Evolutionary conservation across 92 coral and sea anemone species (phyloP).

Genomic region (Plumapathes pennacea): DNA sequence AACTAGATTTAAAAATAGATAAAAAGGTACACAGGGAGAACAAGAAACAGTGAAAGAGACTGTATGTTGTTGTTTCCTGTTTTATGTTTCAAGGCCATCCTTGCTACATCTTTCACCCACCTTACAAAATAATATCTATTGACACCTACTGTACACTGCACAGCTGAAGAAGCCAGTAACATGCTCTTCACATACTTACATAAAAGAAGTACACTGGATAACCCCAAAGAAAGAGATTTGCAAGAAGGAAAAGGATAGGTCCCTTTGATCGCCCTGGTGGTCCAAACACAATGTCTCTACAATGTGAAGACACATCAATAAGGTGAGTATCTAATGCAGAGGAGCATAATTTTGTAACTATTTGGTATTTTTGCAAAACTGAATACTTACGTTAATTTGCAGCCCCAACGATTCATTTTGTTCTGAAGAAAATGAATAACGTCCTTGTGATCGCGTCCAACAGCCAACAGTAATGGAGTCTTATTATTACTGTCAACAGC

Average conservation of each 20-base stretch:
- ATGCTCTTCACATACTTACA: conserved; percentile 84
- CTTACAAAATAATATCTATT: no score
- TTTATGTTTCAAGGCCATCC: no score
- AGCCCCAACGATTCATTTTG: conserved; percentile 78
- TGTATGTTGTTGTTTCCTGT: no score
- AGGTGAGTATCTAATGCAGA: neutral
- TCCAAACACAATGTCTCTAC: conserved; percentile 92
- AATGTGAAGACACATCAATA: conserved; percentile 6
- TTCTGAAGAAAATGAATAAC: conserved; percentile 70
- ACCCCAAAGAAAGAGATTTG: conserved; percentile 85
- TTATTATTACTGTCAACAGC: conserved; percentile 78
- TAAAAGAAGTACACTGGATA: conserved; percentile 84
- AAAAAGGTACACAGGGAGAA: no score
- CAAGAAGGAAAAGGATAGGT: conserved; percentile 71
- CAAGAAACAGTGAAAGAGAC: no score
- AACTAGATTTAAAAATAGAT: no score
- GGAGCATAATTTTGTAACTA: neutral
- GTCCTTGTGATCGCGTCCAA: conserved; percentile 84
- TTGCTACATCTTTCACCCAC: no score
- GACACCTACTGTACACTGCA: no score
- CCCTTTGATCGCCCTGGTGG: conserved; percentile 95
- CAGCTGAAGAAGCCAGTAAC: no score
- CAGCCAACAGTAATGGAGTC: conserved; percentile 90
- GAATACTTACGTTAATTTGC: no score
- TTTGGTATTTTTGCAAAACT: no score